These are phyloP conservation scores for Reinhardtius hippoglossoides DNA, from an alignment of 2,113 vertebrate species.

Conservation along the genomic window DNA sequence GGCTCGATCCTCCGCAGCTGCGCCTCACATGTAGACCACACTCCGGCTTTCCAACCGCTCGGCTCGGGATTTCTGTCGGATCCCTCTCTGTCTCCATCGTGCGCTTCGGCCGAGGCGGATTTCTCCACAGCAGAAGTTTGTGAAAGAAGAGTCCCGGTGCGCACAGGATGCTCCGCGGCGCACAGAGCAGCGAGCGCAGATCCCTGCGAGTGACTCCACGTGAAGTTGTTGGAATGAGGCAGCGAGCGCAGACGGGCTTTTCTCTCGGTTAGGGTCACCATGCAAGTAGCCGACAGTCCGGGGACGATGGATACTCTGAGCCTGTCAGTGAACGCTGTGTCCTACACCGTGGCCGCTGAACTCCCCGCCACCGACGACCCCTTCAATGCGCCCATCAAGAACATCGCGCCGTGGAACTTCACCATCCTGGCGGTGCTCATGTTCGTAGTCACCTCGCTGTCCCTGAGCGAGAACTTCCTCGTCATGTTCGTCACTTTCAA, in stretches of 20 bases:
- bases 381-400: constrained; percentile 79
- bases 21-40: not conserved
- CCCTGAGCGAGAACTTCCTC: constrained; percentile 88
- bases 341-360: constrained; percentile 69
- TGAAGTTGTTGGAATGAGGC: constrained; percentile 48
- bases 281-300: constrained; percentile 11
- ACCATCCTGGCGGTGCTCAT: constrained; percentile 87
- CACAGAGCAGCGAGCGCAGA: not conserved
- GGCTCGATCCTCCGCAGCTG: not conserved
- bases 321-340: constrained; percentile 79
- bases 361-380: constrained; percentile 74
- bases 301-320: constrained; percentile 78
- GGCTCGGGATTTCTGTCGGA: not conserved
- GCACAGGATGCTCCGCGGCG: constrained; percentile 12
- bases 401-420: constrained; percentile 89
- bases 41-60: not conserved
- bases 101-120: constrained; percentile 6
- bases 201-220: constrained; percentile 12
- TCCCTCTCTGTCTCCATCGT: not conserved
- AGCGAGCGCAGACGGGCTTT: not conserved
- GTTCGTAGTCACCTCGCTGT: constrained; percentile 87
- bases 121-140: constrained; percentile 43
- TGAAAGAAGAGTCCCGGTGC: constrained; percentile 20
- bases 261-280: constrained; percentile 9
- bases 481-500: constrained; percentile 91